phyloP scores from a whole-genome alignment of 1,140 invertebrate genomes.

The Brachionus plicatilis region DNA sequence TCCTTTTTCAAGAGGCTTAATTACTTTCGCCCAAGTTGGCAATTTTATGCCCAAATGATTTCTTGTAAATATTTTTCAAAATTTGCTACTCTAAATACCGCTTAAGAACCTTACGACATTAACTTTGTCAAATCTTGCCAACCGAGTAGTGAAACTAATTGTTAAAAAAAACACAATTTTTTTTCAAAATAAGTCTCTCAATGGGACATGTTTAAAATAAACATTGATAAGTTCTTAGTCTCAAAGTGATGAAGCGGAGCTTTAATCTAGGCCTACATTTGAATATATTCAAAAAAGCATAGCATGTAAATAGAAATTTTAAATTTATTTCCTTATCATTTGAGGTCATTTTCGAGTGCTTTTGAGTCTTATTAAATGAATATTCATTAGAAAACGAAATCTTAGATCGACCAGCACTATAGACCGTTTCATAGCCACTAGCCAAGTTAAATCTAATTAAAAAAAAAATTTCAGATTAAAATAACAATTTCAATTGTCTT shows the following conservation, averaged over 20 bases:
- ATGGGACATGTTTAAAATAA: background rate
- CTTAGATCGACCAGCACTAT: background rate
- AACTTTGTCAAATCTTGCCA: background rate
- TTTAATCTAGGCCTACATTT: constrained; percentile 1
- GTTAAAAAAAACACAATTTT: constrained; percentile 16
- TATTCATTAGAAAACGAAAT: constrained; percentile 32
- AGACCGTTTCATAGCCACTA: constrained; percentile 7
- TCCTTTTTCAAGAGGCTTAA: constrained; percentile 4
- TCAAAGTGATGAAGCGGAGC: background rate
- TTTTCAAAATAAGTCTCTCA: background rate
- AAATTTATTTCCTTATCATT: constrained; percentile 32
- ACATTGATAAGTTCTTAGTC: constrained; percentile 14
- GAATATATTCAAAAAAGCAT: background rate
- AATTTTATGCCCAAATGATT: background rate
- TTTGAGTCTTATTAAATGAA: background rate
- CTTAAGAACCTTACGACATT: background rate
- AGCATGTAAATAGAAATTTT: constrained; percentile 10
- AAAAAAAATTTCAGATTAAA: background rate
- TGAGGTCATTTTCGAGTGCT: constrained; percentile 16
- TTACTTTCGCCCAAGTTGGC: background rate
- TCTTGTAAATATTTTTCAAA: constrained; percentile 16
- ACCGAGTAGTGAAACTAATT: background rate
- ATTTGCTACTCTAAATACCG: background rate
- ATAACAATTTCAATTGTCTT: background rate
- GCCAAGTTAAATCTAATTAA: constrained; percentile 27